Evolutionary conservation across 2,888 invertebrate species (phyloP), one percentile per base, ranked within the genome.

Genomic region (Noctua janthina): DNA sequence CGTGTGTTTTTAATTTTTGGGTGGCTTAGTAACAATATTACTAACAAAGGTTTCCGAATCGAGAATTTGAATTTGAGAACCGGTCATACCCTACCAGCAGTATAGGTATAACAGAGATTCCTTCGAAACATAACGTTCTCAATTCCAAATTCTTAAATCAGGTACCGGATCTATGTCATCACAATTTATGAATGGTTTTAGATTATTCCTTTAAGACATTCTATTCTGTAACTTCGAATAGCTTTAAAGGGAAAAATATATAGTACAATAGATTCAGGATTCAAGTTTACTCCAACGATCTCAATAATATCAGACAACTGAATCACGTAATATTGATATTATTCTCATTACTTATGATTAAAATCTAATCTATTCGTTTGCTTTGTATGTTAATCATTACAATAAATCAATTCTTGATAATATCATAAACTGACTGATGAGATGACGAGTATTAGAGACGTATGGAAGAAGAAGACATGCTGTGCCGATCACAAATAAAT

Each of bases 1-100:
- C 15, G 64, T 1, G 10, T 11, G 11, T 80, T 39, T 76, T 46
- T 29, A 62, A 35, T 74, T 73, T 54, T 39, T 78, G 15, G 15
- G 8, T 13, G 23, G 20, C 7, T 46, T 68, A 43, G 23, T 67
- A 67, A 43, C 15, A 43, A 7, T 43, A 7, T 43, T n/a, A 46
- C 4, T 15, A 15, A n/a, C 43, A 43, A 23, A 68, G n/a, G 8
- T 15, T n/a, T 46, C n/a, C 15, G 46, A n/a, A 68, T 68, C 8
- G 11, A 20, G 39, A 39, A 66, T 23, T 39, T 35, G 11, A 62
- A 62, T 2, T 29, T 10, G 43, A n/a, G 13, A 43, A 67, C 13
- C 6, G 15, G 7, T 29, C 62, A 29, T 35, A 15, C 15, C 15
- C 62, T 29, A 62, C 0, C 0, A 29, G 15, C 15, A 15, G 29